A percentile compares a stretch with the other conserved stretches of the same genome.
phyloP scores from a whole-genome alignment of 2,113 vertebrate species.

The Nannobrachium achirus region DNA sequence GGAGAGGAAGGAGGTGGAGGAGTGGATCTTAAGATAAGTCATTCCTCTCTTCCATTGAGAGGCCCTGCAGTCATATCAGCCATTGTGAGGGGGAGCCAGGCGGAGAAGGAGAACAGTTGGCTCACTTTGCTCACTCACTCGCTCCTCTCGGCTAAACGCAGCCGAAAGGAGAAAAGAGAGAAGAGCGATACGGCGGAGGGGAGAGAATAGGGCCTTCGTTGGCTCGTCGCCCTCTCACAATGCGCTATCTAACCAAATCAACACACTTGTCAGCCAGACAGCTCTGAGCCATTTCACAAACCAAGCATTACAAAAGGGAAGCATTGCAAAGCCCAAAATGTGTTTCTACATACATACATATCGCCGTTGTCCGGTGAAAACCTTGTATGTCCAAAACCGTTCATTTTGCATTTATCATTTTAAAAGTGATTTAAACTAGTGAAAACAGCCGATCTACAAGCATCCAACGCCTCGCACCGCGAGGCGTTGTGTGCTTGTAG shows the following conservation, averaged over 20 bases:
- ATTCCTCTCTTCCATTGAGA: conserved; percentile 70
- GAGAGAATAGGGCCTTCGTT: conserved; percentile 64
- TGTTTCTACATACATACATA: conserved; percentile 27
- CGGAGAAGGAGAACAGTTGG: conserved; percentile 63
- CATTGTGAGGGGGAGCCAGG: conserved; percentile 70
- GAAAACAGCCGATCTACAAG: too few species aligned
- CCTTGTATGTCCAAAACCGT: too few species aligned
- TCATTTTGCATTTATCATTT: too few species aligned
- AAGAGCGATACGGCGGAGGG: conserved; percentile 16
- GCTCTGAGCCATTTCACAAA: conserved; percentile 66
- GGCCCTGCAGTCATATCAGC: conserved; percentile 72
- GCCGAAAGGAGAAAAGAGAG: conserved; percentile 51
- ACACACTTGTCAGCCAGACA: conserved; percentile 75
- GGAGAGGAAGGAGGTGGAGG: conserved; percentile 32
- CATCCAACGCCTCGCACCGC: too few species aligned
- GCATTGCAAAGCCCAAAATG: conserved; percentile 65
- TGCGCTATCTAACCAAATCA: conserved; percentile 74
- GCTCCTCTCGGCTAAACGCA: conserved; percentile 62
- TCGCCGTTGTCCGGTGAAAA: too few species aligned
- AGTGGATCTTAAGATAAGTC: conserved; percentile 79
- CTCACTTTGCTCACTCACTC: conserved; percentile 20
- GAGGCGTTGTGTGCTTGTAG: too few species aligned
- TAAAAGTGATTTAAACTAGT: too few species aligned
- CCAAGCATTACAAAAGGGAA: conserved; percentile 56
- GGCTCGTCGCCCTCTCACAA: conserved; percentile 70